Evolutionary conservation across 2,113 vertebrate species (phyloP).

Genomic region (Notothenia coriiceps): DNA sequence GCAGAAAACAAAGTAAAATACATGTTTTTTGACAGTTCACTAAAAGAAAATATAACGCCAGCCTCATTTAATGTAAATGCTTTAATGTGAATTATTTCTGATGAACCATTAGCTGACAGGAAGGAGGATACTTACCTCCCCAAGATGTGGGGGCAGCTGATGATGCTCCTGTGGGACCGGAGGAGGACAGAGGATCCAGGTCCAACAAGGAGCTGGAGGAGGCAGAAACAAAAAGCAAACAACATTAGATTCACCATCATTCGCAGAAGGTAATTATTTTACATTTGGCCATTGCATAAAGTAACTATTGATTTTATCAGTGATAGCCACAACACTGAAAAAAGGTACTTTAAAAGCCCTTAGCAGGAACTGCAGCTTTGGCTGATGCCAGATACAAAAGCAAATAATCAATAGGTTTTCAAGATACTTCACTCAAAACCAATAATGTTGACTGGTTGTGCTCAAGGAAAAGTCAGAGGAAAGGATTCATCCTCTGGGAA

Average conservation of each 20-base stretch:
- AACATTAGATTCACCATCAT: not conserved
- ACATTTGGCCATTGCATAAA: not conserved
- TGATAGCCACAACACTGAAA: not conserved
- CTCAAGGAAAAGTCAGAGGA: no score
- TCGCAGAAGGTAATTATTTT: not conserved
- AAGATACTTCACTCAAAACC: not conserved
- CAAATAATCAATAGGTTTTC: not conserved
- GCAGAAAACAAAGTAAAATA: slow-evolving; percentile 29
- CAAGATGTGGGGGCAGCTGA: slow-evolving; percentile 88
- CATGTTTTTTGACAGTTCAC: not conserved
- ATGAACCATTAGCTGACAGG: not conserved
- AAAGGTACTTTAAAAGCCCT: not conserved
- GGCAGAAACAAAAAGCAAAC: slow-evolving; percentile 26
- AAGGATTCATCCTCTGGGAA: not conserved
- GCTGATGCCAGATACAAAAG: not conserved
- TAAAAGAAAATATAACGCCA: not conserved
- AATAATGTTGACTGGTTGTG: not conserved
- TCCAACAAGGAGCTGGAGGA: slow-evolving; percentile 92
- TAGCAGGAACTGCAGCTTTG: no score
- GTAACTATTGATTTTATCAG: not conserved
- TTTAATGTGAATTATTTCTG: not conserved
- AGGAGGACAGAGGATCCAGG: slow-evolving; percentile 91
- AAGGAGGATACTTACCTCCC: slow-evolving; percentile 88
- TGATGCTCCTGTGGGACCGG: slow-evolving; percentile 80
- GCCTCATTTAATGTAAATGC: not conserved